phyloP scores from a whole-genome alignment of 2,113 vertebrate genomes.

The Mola mola region DNA sequence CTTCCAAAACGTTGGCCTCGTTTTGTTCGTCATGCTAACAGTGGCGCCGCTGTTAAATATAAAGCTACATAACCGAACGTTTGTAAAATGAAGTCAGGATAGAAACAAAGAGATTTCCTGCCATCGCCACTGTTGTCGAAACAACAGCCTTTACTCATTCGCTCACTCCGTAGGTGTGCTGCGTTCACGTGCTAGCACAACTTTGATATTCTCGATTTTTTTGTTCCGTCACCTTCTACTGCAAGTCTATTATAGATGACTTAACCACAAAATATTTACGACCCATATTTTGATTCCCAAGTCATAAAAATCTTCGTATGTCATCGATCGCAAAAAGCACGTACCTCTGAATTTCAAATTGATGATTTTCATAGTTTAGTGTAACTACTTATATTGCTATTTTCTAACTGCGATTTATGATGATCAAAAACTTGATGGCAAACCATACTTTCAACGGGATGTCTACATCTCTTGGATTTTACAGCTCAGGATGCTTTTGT shows the following conservation, averaged over 20 bases:
- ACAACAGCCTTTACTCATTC: constrained; percentile 28
- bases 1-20: constrained; percentile 36
- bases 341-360: too few species aligned
- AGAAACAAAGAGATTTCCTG: neutral
- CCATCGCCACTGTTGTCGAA: neutral
- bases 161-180: constrained; percentile 4
- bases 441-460: too few species aligned
- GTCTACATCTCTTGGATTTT: fast-evolving
- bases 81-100: neutral
- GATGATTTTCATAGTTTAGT: too few species aligned
- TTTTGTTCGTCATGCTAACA: constrained; percentile 56
- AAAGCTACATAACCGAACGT: neutral
- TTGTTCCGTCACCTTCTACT: neutral
- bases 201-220: neutral
- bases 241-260: neutral
- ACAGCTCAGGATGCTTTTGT: too few species aligned
- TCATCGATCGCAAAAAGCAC: too few species aligned
- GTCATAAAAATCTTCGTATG: too few species aligned
- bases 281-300: too few species aligned
- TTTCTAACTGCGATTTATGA: too few species aligned
- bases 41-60: neutral
- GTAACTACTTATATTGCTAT: too few species aligned
- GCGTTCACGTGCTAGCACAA: constrained; percentile 31
- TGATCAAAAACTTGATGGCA: too few species aligned
- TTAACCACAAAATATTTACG: neutral